Base-by-base conservation (phyloP, 2,888 invertebrate genomes). In the Amblyteles armatorius region DNA sequence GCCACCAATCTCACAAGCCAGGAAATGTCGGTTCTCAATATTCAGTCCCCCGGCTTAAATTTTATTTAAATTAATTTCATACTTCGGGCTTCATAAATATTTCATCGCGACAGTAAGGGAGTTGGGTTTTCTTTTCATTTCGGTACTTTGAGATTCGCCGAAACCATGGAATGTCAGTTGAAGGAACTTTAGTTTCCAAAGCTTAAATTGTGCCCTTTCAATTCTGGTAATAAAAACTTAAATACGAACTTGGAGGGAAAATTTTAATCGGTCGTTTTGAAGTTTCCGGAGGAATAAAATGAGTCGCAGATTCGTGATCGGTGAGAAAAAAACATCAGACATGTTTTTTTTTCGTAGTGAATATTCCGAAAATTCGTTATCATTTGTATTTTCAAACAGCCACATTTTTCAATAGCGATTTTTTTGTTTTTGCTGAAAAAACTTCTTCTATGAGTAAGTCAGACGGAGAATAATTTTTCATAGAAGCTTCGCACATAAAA, bases 1-100 rank as follows among this genome's bases (percentile, higher is more conserved):
- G 65, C 55, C 33, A 19, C 55, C 40, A 82, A 87, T 85, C 83
- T 79, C 26, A 63, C 7, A 48, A 13, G 60, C 16, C 7, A 63
- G 44, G 44, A 60, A 16, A 74, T 48, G 26, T 48, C 33, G 60
- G 29, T 16, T 48, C 29, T 48, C 60, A 48, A 60, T 44, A n/a
- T 44, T 60, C 44, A 11, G 9, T 57, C 22, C 16, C 26, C n/a
- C 1, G 16, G 16, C 16, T 40, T 40, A 40, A 57, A 40, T 40
- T 16, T 44, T 3, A 44, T 44, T 50, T 3, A 11, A 57, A 57
- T 73, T 44, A 16, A 48, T 48, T 48, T 44, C n/a, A 1, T 69
- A 3, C 29, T 69, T 57, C 16, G 1, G 19, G 5, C 29, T 57
- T 36, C 36, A 22, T 33, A 29, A 60, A 60, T 60, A 29, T 29